These are phyloP conservation scores for Caenorhabditis plicata DNA, from an alignment of 2,888 invertebrate species.

Conservation along the genomic window DNA sequence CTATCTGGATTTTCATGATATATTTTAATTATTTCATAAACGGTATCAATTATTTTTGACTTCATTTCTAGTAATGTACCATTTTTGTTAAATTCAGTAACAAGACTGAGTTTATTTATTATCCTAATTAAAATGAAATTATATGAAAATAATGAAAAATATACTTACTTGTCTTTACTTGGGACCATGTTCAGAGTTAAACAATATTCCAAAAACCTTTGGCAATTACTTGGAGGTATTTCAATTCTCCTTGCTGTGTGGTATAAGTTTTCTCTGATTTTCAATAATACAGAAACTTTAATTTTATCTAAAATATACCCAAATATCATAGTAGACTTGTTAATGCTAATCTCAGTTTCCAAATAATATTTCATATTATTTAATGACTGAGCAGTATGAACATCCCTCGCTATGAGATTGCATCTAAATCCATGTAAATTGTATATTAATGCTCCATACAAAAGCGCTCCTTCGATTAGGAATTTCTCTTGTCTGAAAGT, in stretches of 20 bases:
- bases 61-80: too few species aligned
- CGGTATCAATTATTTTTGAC: too few species aligned
- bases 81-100: too few species aligned
- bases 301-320: slow-evolving; percentile 2
- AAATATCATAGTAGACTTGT: slow-evolving; percentile 16
- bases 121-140: too few species aligned
- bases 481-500: slow-evolving; percentile 6
- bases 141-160: too few species aligned
- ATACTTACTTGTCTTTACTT: slow-evolving; percentile 21
- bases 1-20: too few species aligned
- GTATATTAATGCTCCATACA: slow-evolving; percentile 19
- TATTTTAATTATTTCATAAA: too few species aligned
- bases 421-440: too few species aligned
- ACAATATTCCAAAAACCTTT: slow-evolving; percentile 9
- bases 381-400: slow-evolving; percentile 11
- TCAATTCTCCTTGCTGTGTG: slow-evolving; percentile 4
- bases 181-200: slow-evolving; percentile 16
- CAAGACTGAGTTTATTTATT: too few species aligned
- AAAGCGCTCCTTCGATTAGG: slow-evolving; percentile 21
- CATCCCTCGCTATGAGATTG: slow-evolving; percentile 15
- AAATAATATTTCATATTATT: slow-evolving; percentile 21
- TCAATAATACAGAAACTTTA: not conserved
- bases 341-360: slow-evolving; percentile 25
- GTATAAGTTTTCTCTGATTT: slow-evolving; percentile 6
- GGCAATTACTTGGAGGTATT: not conserved